A percentile compares a stretch with the other conserved stretches of the same genome.
These are phyloP conservation scores for Papilio polytes DNA, from an alignment of 1,140 invertebrate genomes.

Conservation along the genomic window DNA sequence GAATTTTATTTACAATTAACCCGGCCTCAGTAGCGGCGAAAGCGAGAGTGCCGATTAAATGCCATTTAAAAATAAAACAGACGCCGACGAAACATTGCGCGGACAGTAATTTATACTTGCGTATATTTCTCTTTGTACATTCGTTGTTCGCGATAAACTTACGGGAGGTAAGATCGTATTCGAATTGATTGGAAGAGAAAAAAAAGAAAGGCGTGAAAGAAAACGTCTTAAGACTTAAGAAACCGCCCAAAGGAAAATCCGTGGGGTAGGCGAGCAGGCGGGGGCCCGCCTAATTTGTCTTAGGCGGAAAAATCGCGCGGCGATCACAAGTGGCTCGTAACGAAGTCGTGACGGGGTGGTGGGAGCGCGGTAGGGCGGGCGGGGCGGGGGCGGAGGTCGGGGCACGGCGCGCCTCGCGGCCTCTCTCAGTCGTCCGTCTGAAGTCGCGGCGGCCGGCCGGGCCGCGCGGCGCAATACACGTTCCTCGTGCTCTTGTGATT, in stretches of 20 bases:
- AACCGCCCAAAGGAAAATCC: slow-evolving; percentile 68
- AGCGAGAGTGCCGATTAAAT: slow-evolving; percentile 83
- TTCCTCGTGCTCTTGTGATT: slow-evolving; percentile 83
- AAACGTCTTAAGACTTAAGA: slow-evolving; percentile 65
- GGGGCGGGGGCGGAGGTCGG: slow-evolving; percentile 52
- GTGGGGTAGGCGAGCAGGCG: slow-evolving; percentile 60
- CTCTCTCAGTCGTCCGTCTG: slow-evolving; percentile 80
- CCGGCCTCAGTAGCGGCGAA: slow-evolving; percentile 72
- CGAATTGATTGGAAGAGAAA: background rate
- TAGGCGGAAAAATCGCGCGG: slow-evolving; percentile 82
- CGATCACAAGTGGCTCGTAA: slow-evolving; percentile 83
- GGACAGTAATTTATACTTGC: slow-evolving; percentile 64
- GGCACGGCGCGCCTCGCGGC: slow-evolving; percentile 60
- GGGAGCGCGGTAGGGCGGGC: slow-evolving; percentile 45
- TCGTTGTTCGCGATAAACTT: background rate
- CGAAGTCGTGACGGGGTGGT: slow-evolving; percentile 69
- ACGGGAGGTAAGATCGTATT: background rate
- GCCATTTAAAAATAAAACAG: slow-evolving; percentile 83
- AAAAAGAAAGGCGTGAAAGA: slow-evolving; percentile 12
- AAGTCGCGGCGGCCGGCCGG: slow-evolving; percentile 79
- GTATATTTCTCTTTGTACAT: background rate
- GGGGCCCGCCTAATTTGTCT: slow-evolving; percentile 81
- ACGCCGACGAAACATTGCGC: slow-evolving; percentile 70
- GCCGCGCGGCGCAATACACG: slow-evolving; percentile 80
- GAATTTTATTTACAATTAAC: slow-evolving; percentile 84